Base-by-base conservation (phyloP, 2,797 vertebrate genomes). In the Enteromius trimaculatus region DNA sequence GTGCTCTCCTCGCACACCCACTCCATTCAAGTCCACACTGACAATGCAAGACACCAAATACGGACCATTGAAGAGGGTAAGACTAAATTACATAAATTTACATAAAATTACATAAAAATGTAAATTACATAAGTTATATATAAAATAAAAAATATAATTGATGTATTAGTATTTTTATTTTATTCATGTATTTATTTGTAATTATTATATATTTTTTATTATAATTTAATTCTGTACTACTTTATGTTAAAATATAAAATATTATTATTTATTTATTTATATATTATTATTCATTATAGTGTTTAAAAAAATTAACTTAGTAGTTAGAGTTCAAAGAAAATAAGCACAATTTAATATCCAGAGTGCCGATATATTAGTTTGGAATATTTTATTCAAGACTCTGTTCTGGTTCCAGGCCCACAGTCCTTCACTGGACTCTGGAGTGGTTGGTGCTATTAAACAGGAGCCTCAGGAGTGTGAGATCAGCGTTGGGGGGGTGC, bases 381-480 rank as follows among this genome's bases (percentile, higher is more conserved):
- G 37, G 16, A 64, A 49, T 39, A 47, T 58, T 47, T 76, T 66
- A 72, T 44, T 49, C 14, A 64, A 81, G 49, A 55, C 16, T 77
- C 13, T 49, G 13, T 70, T 66, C 49, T 64, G 37, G 16, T 76
- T 81, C 10, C 81, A 96, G 95, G 94, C 94, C 88, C 95, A 98
- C 92, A 97, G 95, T 86, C 91, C 95, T 88, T 92, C 96, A 84
- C 90, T 97, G 88, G 96, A 96, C 85, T 96, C 75, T 39, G 75
- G 96, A 96, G 87, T 94, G 95, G 88, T 95, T 95, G 79, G 96
- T 95, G 95, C 95, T 90, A 98, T 99, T 90, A 99, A 99, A 88
- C 97, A 98, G 92, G 98, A 99, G 91, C 94, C 97, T 0, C 96
- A 97, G 88, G 98, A 99, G 91, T 95, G 96, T 88, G 94, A 94